Evolutionary conservation across 2,797 vertebrate genomes (phyloP).

Genomic region (Acrossocheilus fasciatus): DNA sequence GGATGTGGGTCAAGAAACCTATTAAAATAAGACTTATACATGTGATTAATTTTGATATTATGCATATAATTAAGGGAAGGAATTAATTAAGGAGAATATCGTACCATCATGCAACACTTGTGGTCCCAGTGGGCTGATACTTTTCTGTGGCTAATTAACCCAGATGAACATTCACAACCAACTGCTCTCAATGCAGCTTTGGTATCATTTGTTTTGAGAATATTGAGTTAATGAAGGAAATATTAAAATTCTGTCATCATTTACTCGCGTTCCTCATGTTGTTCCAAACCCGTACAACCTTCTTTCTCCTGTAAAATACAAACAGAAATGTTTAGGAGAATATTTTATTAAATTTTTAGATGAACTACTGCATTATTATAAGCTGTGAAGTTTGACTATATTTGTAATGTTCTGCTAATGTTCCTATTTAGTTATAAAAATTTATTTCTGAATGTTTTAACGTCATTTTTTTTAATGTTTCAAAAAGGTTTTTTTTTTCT

Average conservation of each 20-base stretch:
- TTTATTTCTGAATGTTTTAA: background rate
- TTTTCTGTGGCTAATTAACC: background rate
- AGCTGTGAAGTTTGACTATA: background rate
- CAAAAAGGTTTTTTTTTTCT: background rate
- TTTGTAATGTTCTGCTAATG: background rate
- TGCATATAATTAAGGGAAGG: conserved; percentile 22
- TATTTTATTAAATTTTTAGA: background rate
- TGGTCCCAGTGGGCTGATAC: background rate
- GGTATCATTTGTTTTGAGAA: background rate
- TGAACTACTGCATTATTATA: background rate
- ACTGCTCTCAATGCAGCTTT: background rate
- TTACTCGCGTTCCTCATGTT: background rate
- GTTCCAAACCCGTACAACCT: background rate
- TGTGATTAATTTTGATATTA: background rate
- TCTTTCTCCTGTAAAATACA: background rate
- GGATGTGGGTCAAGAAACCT: background rate
- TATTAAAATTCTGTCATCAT: background rate
- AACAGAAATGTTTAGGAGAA: background rate
- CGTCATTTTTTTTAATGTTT: background rate
- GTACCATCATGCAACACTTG: background rate
- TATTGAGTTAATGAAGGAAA: background rate
- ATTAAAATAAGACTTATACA: background rate
- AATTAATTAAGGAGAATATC: background rate
- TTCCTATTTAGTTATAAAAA: background rate
- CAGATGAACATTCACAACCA: background rate